Percentiles rank a stretch among this genome's conserved stretches.
Evolutionary conservation across 2,113 vertebrate species (phyloP).

Genomic region (Coptodon rendalli): DNA sequence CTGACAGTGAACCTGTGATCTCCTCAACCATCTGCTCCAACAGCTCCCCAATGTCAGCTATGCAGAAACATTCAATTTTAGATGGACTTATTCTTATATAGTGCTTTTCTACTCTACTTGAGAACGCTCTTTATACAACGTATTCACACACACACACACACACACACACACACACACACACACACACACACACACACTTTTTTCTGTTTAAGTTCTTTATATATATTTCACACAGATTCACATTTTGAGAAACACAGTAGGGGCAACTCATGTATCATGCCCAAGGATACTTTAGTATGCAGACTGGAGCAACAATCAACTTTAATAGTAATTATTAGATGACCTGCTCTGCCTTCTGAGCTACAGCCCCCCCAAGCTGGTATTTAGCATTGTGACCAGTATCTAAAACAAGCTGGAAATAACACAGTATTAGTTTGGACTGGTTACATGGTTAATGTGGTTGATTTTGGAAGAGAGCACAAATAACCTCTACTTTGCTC

Average conservation of each 20-base stretch:
- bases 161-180: neutral
- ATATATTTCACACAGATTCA: neutral
- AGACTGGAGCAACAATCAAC: neutral
- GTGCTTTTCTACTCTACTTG: neutral
- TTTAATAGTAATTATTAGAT: neutral
- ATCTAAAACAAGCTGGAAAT: neutral
- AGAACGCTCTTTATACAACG: neutral
- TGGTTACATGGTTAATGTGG: neutral
- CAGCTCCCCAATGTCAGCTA: slow-evolving; percentile 93
- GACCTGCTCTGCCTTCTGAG: neutral
- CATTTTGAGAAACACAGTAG: neutral
- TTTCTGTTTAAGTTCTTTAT: no score
- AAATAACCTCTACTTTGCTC: neutral
- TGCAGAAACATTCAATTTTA: neutral
- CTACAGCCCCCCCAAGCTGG: neutral
- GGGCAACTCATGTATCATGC: neutral
- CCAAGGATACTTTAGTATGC: neutral
- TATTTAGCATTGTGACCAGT: neutral
- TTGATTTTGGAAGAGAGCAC: neutral
- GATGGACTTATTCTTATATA: no score
- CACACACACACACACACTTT: neutral
- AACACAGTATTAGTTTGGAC: neutral
- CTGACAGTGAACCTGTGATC: slow-evolving; percentile 88
- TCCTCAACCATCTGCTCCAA: slow-evolving; percentile 91
- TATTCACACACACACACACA: neutral